Base-by-base conservation (phyloP, 2,113 vertebrate species). In the Clupea harengus region DNA sequence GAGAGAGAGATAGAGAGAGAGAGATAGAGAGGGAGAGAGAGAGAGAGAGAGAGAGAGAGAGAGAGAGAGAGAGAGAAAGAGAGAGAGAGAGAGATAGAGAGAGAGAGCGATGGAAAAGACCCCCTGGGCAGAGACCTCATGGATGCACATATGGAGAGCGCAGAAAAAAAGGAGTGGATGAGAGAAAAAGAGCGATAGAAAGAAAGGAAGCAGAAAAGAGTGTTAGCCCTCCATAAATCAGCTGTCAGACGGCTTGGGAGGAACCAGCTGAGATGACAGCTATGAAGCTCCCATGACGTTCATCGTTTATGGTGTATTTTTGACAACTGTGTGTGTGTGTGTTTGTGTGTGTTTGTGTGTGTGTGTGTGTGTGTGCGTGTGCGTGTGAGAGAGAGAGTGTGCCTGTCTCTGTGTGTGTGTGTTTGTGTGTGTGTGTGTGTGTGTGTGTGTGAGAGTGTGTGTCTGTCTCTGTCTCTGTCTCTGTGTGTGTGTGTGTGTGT, bases 201-300 rank as follows among this genome's bases (percentile, higher is more conserved):
- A 46, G 84, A 83, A 50, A 72, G 57, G 45, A 20, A 25, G 60
- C 60, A 64, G 0, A n/a, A 9, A 5, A 22, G n/a, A 1, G 60
- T 25, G 22, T 64, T 3, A n/a, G 20, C 5, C 10, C 18, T 52
- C 67, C 28, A 88, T 82, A 88, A 81, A 86, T 85, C 78, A 85
- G 83, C 84, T 87, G 81, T 89, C 86, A 88, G 84, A 84, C 64
- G 47, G 86, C 49, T 85, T 81, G 84, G 50, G 49, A 85, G 82
- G 86, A 83, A 84, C 28, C 64, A 86, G 82, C 89, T 82, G 54
- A 89, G 85, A 84, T 89, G 87, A 88, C 49, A 64, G 32, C 25
- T 83, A 84, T 54, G 80, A 3, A 87, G 85, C 82, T 49, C 54
- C 82, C 64, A 20, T 81, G 20, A 82, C 72, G 67, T 78, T 47